phyloP scores from a whole-genome alignment of 1,140 invertebrate genomes.

The Apis laboriosa region DNA sequence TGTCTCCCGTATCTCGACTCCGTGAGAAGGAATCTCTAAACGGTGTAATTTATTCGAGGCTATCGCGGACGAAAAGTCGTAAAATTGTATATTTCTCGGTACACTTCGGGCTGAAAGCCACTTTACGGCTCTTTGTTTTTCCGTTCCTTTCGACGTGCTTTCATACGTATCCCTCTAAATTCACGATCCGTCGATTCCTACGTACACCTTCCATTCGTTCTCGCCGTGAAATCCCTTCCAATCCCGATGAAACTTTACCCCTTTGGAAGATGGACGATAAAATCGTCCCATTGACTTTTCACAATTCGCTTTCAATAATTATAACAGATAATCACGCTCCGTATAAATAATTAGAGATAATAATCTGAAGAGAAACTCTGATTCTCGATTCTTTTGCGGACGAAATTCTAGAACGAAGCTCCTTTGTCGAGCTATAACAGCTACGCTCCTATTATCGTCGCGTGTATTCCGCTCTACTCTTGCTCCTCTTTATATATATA shows the following conservation, averaged over 20 bases:
- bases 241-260: too few relatives aligned
- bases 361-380: background rate
- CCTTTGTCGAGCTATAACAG: slow-evolving; percentile 10
- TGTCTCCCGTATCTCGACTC: background rate
- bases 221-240: too few relatives aligned
- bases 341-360: slow-evolving; percentile 21
- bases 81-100: background rate
- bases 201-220: background rate
- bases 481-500: background rate
- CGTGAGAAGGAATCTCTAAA: slow-evolving; percentile 31
- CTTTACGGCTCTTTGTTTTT: slow-evolving; percentile 20
- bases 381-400: slow-evolving; percentile 15
- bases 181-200: slow-evolving; percentile 9
- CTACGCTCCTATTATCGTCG: slow-evolving; percentile 38
- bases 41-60: slow-evolving; percentile 36
- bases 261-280: too few relatives aligned
- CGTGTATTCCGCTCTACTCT: slow-evolving; percentile 5
- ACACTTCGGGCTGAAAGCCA: background rate
- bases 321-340: background rate
- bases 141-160: slow-evolving; percentile 11
- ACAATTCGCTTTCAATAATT: background rate
- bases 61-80: slow-evolving; percentile 17
- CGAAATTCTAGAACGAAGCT: slow-evolving; percentile 24
- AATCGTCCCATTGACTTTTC: background rate
- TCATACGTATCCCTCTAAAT: slow-evolving; percentile 17